Evolutionary conservation across 2,888 invertebrate species (phyloP).

Genomic region (Neocrepidodera transversa): DNA sequence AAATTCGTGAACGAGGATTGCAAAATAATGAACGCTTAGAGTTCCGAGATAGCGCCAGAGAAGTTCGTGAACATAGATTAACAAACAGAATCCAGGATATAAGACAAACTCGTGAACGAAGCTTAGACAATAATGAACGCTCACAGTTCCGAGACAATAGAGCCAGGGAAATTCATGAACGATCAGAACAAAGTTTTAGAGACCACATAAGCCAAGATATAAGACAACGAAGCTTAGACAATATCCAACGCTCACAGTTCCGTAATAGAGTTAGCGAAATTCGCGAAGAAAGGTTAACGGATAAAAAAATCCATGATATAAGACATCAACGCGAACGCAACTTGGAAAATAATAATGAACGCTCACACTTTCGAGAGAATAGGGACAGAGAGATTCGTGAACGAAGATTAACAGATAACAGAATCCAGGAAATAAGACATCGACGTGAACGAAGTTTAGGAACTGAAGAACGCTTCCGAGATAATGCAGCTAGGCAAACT

Average conservation of each 20-base stretch:
- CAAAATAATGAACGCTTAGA: too few relatives aligned
- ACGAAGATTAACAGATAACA: background rate
- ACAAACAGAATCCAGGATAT: too few relatives aligned
- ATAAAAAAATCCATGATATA: too few relatives aligned
- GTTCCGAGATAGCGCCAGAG: too few relatives aligned
- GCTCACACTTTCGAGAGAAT: too few relatives aligned
- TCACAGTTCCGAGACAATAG: background rate
- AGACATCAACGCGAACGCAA: background rate
- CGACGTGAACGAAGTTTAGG: background rate
- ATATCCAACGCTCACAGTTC: background rate
- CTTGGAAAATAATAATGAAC: too few relatives aligned
- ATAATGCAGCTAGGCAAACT: background rate
- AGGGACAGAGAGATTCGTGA: background rate
- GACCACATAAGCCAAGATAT: background rate
- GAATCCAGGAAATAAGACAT: background rate
- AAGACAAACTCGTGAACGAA: background rate
- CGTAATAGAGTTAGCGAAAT: background rate
- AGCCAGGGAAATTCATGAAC: background rate
- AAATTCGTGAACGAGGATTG: background rate
- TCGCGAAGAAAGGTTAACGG: too few relatives aligned
- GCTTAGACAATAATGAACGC: too few relatives aligned
- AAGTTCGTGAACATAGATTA: too few relatives aligned
- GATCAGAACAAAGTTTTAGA: background rate
- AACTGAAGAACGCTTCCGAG: background rate
- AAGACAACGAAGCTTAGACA: background rate